phyloP scores from a whole-genome alignment of 2,888 invertebrate species.

The Crossocerus cetratus region DNA sequence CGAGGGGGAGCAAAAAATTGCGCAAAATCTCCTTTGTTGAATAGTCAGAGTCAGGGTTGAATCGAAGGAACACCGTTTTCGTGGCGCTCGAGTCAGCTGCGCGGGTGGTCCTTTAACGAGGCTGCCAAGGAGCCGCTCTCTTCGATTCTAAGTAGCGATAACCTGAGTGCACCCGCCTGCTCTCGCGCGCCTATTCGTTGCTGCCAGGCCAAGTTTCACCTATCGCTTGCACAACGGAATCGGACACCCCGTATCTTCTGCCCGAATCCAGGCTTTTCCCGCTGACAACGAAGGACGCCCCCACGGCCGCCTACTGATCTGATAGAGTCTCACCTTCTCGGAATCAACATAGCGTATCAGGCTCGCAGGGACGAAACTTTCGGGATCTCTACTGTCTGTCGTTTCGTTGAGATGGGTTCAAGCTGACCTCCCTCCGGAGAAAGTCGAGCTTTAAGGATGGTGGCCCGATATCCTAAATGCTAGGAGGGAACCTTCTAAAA shows the following conservation, averaged over 20 bases:
- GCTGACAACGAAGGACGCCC: conserved; percentile 1
- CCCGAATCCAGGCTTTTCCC: not conserved
- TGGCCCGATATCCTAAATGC: too few species aligned
- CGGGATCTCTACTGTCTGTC: too few species aligned
- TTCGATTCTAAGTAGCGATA: conserved; percentile 40
- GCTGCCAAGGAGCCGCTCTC: conserved; percentile 17
- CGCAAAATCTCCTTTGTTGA: conserved; percentile 19
- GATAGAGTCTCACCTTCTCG: not conserved
- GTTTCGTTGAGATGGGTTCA: too few species aligned
- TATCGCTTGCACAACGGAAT: conserved; percentile 7
- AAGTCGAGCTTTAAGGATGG: too few species aligned
- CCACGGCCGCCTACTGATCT: conserved; percentile 8
- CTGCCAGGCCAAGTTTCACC: conserved; percentile 9
- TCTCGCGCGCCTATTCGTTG: conserved; percentile 10
- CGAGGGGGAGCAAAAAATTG: conserved; percentile 11
- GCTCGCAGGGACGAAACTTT: too few species aligned
- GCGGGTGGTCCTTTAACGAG: conserved; percentile 47
- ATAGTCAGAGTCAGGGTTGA: conserved; percentile 14
- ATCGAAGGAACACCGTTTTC: conserved; percentile 16
- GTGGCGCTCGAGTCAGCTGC: conserved; percentile 4
- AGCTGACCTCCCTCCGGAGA: too few species aligned
- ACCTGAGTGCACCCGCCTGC: conserved; percentile 16
- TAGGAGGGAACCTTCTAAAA: too few species aligned
- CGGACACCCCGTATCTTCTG: not conserved
- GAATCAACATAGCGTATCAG: too few species aligned